Evolutionary conservation across 2,113 vertebrate species (phyloP), one percentile per base, ranked within the genome.

Genomic region (Hippocampus mohnikei): DNA sequence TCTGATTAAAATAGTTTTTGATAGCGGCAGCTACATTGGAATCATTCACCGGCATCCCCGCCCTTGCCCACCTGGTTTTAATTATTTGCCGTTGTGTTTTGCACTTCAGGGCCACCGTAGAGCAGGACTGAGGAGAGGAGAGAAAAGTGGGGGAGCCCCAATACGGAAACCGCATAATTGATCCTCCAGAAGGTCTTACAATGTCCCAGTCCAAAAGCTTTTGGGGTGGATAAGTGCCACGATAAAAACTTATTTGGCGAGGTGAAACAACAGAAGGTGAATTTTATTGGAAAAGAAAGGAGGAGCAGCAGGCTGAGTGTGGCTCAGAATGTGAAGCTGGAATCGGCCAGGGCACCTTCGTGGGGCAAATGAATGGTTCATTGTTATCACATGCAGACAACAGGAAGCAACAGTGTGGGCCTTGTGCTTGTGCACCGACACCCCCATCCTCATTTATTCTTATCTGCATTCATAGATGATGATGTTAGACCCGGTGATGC

Each of bases 241-340:
- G 3, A 60, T 33, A 18, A 33, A 25, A 82, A 74, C 76, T 79
- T 70, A 73, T 69, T 40, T 56, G 48, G 61, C 37, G 64, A 10
- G 27, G n/a, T 79, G 77, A 53, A 73, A 74, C 60, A 69, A 79
- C 61, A 65, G 77, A 77, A 1, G 58, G 20, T 74, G 70, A 72
- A 76, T 81, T 40, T 37, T 18, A 60, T 63, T 25, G 44, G 60
- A 25, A 66, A 71, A 48, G 9, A 18, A 16, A 13, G 75, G 76
- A 82, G 64, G 75, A 77, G 79, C 56, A 64, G 52, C 44, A 50
- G 65, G 67, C 73, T 74, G 82, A 84, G 82, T 83, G 76, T 85
- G 83, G 85, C 83, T 86, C 85, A 85, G 81, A 90, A 84, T 83
- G 80, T 85, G 85, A 87, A 87, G 84, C 84, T 85, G 81, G 84